Evolutionary conservation across 2,888 invertebrate genomes (phyloP).

Genomic region (Drosophila quasianomalipes): DNA sequence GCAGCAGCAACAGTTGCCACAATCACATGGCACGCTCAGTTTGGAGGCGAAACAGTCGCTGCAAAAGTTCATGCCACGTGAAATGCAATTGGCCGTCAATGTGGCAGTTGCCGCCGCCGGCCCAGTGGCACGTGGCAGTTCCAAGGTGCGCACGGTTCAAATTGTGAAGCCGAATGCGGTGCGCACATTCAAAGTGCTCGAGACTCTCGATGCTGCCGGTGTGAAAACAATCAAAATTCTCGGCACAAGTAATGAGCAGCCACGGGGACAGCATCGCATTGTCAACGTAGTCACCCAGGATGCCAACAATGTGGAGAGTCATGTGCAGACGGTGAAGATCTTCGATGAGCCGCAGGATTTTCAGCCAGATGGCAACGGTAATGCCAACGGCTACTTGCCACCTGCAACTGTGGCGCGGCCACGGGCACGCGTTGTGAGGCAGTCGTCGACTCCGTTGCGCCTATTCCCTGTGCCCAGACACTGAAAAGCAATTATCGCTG

Average conservation of each 20-base stretch:
- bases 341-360: conserved; percentile 70
- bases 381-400: conserved; percentile 52
- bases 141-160: conserved; percentile 82
- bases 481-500: neutral
- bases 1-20: conserved; percentile 8
- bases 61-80: conserved; percentile 76
- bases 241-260: conserved; percentile 74
- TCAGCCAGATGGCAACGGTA: neutral
- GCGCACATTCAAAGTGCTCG: conserved; percentile 80
- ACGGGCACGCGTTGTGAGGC: conserved; percentile 49
- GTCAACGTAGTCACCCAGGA: conserved; percentile 75
- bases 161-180: conserved; percentile 71
- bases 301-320: conserved; percentile 56
- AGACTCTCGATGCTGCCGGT: conserved; percentile 75
- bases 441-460: conserved; percentile 43
- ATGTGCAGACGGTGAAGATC: conserved; percentile 81
- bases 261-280: conserved; percentile 78
- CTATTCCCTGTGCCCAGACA: conserved; percentile 51
- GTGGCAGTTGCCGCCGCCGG: conserved; percentile 60
- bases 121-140: conserved; percentile 51
- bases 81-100: conserved; percentile 71
- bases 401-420: conserved; percentile 60
- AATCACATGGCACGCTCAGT: conserved; percentile 38
- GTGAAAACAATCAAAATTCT: conserved; percentile 83
- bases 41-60: conserved; percentile 65